These are phyloP conservation scores for Strix uralensis DNA, from an alignment of 2,113 vertebrate genomes.

Conservation along the genomic window DNA sequence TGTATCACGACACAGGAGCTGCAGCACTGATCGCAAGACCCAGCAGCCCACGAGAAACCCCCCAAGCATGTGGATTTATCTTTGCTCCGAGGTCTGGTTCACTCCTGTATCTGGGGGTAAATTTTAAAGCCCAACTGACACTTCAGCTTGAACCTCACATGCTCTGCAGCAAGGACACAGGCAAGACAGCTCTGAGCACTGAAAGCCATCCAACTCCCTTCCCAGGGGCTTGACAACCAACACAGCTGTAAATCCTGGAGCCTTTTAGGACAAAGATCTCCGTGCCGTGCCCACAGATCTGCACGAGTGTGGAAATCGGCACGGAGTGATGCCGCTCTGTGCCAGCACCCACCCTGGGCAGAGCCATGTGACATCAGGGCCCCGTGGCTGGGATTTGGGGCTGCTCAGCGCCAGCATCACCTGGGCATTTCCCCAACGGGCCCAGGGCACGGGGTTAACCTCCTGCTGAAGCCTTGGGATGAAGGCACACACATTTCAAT, in stretches of 20 bases:
- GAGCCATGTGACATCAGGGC: accelerated
- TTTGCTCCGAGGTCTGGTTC: accelerated
- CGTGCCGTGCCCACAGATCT: neutral
- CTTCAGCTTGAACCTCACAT: neutral
- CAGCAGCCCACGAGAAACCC: neutral
- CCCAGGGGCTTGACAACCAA: neutral
- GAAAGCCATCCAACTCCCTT: neutral
- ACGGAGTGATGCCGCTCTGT: accelerated
- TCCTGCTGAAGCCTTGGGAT: neutral
- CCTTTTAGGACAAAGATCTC: neutral
- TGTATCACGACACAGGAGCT: accelerated
- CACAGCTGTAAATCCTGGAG: neutral
- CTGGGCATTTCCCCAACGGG: neutral
- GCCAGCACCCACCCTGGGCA: neutral
- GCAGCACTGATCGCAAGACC: neutral
- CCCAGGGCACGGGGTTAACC: neutral
- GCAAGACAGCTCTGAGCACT: neutral
- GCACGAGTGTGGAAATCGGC: neutral
- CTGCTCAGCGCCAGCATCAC: accelerated
- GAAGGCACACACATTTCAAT: neutral
- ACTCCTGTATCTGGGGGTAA: accelerated
- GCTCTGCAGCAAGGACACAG: neutral
- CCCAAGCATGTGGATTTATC: neutral
- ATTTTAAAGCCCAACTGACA: neutral
- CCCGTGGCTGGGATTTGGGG: accelerated